Base-by-base conservation (phyloP, 1,140 invertebrate species). In the Glomeris maerens region DNA sequence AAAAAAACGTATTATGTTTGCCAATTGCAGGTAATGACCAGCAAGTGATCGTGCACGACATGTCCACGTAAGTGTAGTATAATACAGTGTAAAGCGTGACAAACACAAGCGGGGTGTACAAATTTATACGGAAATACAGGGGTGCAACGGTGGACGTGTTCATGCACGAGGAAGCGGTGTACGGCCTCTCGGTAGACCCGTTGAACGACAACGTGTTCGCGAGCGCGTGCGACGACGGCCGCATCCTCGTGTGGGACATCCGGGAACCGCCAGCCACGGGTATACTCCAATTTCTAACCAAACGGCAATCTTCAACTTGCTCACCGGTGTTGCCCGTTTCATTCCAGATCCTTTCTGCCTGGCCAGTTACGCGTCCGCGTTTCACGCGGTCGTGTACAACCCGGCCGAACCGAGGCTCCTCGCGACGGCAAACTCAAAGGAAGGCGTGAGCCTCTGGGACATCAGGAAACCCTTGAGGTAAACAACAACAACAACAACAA, bases 321-420 rank as follows among this genome's bases (percentile, higher is more conserved):
- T n/a, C n/a, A n/a, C n/a, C n/a, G n/a, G n/a, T n/a, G n/a, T n/a
- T n/a, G n/a, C n/a, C n/a, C n/a, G 5, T 53, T 72, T 66, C 2
- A 42, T 60, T 56, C 50, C 60, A 69, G 78, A 81, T 57, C 74
- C 77, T 3, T 70, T 78, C 52, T 74, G 73, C 53, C 60, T 84
- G 47, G 81, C 81, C 26, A 77, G 75, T 55, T 75, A 75, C 55
- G 75, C 72, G 47, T 76, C 77, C 36, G 76, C 86, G 20, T 92
- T 91, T 71, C 88, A 93, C 69, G 83, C 84, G 10, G 87, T 92
- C 3, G 84, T 84, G 76, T 91, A 85, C 63, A 90, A 92, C 68
- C 90, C 89, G 1, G 64, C 76, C 14, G 85, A 93, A 57, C 76
- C 83, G 0, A 72, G 80, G 60, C 75, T 87, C 52, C 61, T 95